A percentile compares a stretch with the other conserved stretches of the same genome.
Evolutionary conservation across 2,888 invertebrate genomes (phyloP).

Genomic region (Oscheius sp.): DNA sequence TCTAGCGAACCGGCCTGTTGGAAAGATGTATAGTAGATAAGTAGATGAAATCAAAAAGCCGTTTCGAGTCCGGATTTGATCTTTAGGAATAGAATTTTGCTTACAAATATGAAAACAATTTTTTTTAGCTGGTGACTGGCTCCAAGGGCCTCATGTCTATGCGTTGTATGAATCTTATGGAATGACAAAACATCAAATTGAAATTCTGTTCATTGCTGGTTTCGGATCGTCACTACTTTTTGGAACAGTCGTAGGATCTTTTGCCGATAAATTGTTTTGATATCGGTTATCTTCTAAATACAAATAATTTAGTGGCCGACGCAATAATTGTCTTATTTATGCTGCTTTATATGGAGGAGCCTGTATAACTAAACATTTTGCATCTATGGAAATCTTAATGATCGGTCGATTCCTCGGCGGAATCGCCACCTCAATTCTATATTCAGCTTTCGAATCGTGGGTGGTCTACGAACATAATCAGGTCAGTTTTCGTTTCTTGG

Average conservation of each 20-base stretch:
- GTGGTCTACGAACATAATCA: slow-evolving; percentile 73
- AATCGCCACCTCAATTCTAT: slow-evolving; percentile 74
- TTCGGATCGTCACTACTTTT: slow-evolving; percentile 74
- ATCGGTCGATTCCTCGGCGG: slow-evolving; percentile 72
- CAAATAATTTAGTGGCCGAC: slow-evolving; percentile 72
- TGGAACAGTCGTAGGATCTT: slow-evolving; percentile 74
- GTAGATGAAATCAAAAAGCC: not conserved
- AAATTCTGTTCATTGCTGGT: slow-evolving; percentile 74
- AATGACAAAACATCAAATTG: slow-evolving; percentile 71
- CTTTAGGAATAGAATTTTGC: not conserved
- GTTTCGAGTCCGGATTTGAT: not conserved
- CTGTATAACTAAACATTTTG: slow-evolving; percentile 75
- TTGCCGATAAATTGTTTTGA: slow-evolving; percentile 74
- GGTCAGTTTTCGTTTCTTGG: slow-evolving; percentile 46
- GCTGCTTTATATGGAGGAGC: slow-evolving; percentile 73
- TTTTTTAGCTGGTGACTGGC: slow-evolving; percentile 74
- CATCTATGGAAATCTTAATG: slow-evolving; percentile 73
- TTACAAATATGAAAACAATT: not conserved
- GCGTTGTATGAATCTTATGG: slow-evolving; percentile 74
- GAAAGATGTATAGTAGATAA: no score
- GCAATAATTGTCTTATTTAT: slow-evolving; percentile 73
- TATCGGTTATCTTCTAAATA: not conserved
- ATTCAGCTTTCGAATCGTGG: slow-evolving; percentile 75
- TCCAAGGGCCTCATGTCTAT: slow-evolving; percentile 75
- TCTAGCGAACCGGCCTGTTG: no score